Evolutionary conservation across 2,113 vertebrate species (phyloP).

Genomic region (Bufo bufo): DNA sequence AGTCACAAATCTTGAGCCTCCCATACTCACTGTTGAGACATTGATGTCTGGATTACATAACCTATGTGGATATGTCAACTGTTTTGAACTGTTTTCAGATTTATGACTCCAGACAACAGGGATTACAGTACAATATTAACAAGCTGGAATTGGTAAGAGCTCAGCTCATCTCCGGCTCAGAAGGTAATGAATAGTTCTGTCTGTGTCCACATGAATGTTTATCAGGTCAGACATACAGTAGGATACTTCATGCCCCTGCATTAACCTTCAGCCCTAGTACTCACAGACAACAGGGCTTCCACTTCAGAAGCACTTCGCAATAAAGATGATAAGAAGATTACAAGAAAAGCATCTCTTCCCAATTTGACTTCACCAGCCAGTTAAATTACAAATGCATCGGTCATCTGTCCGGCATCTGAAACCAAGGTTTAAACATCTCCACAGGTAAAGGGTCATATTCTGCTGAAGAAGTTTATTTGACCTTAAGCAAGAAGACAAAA

Average conservation of each 20-base stretch:
- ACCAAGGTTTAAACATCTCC: conserved; percentile 70
- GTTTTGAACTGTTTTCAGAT: background rate
- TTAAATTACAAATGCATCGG: conserved; percentile 77
- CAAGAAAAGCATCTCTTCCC: conserved; percentile 78
- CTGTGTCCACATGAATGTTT: conserved; percentile 66
- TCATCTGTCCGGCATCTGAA: conserved; percentile 68
- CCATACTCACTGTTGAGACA: background rate
- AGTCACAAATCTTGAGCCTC: background rate
- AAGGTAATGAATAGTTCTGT: conserved; percentile 59
- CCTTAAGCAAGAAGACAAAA: conserved; percentile 62
- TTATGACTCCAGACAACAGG: conserved; percentile 58
- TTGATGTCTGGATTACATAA: background rate
- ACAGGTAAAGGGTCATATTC: conserved; percentile 73
- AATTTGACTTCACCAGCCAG: conserved; percentile 74
- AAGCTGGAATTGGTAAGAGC: conserved; percentile 52
- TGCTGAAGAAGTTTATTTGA: conserved; percentile 75
- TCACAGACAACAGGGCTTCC: conserved; percentile 60
- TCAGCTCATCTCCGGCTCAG: conserved; percentile 4
- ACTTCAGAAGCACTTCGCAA: conserved; percentile 75
- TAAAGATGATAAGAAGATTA: conserved; percentile 82
- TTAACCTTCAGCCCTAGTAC: conserved; percentile 67
- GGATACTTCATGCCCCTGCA: conserved; percentile 70
- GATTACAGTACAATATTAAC: conserved; percentile 58
- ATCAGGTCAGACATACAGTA: conserved; percentile 64
- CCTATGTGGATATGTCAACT: background rate